These are phyloP conservation scores for Pseudois nayaur DNA, from an alignment of 2,113 vertebrate species.

Conservation along the genomic window DNA sequence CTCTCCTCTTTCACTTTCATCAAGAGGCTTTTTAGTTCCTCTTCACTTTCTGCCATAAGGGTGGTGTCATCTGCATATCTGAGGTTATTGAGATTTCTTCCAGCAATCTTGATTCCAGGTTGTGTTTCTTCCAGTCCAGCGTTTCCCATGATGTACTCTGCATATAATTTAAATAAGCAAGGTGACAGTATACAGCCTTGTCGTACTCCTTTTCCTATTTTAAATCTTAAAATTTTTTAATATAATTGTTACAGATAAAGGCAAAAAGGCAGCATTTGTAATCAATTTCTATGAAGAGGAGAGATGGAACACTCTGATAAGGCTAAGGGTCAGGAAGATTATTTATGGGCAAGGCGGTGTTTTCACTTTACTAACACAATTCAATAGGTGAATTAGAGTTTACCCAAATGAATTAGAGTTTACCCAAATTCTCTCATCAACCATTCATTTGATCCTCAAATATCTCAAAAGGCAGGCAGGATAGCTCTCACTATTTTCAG, in stretches of 20 bases:
- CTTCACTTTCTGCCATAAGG: no score
- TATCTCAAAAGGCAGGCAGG: not conserved
- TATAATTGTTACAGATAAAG: not conserved
- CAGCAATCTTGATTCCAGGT: no score
- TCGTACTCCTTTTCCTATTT: not conserved
- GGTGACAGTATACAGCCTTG: no score
- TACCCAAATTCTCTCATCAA: constrained; percentile 1
- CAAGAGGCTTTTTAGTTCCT: no score
- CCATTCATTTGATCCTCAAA: constrained; percentile 15
- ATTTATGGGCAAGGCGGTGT: not conserved
- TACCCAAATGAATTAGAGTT: not conserved
- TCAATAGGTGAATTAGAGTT: not conserved
- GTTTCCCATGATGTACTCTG: no score
- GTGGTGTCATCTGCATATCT: no score
- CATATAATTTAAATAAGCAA: no score
- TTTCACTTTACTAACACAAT: not conserved
- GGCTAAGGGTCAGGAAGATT: not conserved
- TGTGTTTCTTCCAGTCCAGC: no score
- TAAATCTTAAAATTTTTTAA: not conserved
- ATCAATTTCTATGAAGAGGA: not conserved
- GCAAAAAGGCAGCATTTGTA: not conserved
- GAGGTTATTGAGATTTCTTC: no score
- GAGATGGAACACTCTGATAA: not conserved
- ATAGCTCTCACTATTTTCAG: not conserved
- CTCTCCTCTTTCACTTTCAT: no score